phyloP scores from a whole-genome alignment of 2,797 vertebrate species.

The Melanotaenia boesemani region DNA sequence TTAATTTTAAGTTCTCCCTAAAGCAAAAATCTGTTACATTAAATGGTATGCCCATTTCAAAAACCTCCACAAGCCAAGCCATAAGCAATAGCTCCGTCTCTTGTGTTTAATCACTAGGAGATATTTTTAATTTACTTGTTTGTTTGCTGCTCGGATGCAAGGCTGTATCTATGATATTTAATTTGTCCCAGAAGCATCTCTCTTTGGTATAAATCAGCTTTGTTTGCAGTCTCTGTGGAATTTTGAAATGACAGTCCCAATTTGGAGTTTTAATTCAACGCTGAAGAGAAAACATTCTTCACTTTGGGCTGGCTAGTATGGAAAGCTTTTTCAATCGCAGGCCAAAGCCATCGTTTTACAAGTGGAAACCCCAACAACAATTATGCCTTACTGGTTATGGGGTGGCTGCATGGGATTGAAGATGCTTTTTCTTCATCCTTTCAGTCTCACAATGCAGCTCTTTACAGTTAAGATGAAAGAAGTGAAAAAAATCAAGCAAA shows the following conservation, averaged over 20 bases:
- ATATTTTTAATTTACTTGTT: constrained; percentile 76
- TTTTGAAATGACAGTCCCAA: constrained; percentile 75
- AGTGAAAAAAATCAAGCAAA: constrained; percentile 72
- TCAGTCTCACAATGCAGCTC: constrained; percentile 64
- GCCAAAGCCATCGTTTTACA: constrained; percentile 85
- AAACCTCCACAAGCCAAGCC: constrained; percentile 52
- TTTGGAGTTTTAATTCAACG: constrained; percentile 71
- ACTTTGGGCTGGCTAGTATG: constrained; percentile 64
- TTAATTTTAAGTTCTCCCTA: constrained; percentile 57
- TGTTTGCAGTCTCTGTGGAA: constrained; percentile 70
- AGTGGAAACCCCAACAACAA: constrained; percentile 82
- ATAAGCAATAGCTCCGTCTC: constrained; percentile 69
- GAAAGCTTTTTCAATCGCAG: constrained; percentile 70
- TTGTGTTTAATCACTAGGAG: constrained; percentile 59
- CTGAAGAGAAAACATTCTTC: constrained; percentile 65
- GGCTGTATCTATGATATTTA: constrained; percentile 62
- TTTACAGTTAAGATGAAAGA: constrained; percentile 63
- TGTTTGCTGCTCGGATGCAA: constrained; percentile 69
- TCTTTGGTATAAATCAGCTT: constrained; percentile 70
- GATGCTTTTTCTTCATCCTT: constrained; percentile 51
- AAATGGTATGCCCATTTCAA: constrained; percentile 59
- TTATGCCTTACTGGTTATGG: constrained; percentile 79
- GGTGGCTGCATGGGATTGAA: constrained; percentile 68
- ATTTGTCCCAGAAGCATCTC: constrained; percentile 64
- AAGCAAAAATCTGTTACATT: constrained; percentile 54